phyloP scores from a whole-genome alignment of 2,888 invertebrate genomes.

The Dasysyrphus albostriatus region DNA sequence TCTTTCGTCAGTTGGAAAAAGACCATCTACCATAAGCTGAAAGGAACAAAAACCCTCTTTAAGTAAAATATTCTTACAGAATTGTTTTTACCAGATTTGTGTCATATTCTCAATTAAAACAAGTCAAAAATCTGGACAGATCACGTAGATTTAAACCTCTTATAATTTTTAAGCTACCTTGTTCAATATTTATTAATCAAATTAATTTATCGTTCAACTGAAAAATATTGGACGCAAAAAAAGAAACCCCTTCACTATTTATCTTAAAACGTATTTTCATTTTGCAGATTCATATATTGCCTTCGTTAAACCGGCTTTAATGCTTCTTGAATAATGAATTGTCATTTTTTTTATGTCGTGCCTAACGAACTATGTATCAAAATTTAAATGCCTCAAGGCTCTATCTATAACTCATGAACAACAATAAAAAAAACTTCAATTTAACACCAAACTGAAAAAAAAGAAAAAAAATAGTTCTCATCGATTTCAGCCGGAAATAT shows the following conservation, averaged over 20 bases:
- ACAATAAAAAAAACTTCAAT: background rate
- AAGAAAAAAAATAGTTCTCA: slow-evolving; percentile 46
- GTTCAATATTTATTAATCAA: slow-evolving; percentile 16
- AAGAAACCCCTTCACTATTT: background rate
- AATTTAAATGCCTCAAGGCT: slow-evolving; percentile 22
- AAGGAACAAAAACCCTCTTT: too few species aligned
- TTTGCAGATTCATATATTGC: slow-evolving; percentile 14
- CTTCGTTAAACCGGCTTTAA: slow-evolving; percentile 16
- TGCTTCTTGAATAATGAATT: slow-evolving; percentile 25
- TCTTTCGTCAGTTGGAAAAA: too few species aligned
- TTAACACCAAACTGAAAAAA: background rate
- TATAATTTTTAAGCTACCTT: slow-evolving; percentile 3
- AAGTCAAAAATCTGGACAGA: background rate
- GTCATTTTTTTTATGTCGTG: slow-evolving; percentile 7
- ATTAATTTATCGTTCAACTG: background rate
- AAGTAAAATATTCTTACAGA: too few species aligned
- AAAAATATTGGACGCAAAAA: background rate
- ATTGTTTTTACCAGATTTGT: too few species aligned
- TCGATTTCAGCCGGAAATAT: slow-evolving; percentile 49
- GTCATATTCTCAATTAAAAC: background rate
- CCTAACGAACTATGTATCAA: slow-evolving; percentile 20
- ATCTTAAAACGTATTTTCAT: background rate
- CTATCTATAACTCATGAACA: background rate
- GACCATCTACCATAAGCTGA: too few species aligned
- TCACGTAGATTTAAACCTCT: slow-evolving; percentile 13